These are phyloP conservation scores for Thysanoteuthis rhombus DNA, from an alignment of 2,888 invertebrate species.

Conservation along the genomic window DNA sequence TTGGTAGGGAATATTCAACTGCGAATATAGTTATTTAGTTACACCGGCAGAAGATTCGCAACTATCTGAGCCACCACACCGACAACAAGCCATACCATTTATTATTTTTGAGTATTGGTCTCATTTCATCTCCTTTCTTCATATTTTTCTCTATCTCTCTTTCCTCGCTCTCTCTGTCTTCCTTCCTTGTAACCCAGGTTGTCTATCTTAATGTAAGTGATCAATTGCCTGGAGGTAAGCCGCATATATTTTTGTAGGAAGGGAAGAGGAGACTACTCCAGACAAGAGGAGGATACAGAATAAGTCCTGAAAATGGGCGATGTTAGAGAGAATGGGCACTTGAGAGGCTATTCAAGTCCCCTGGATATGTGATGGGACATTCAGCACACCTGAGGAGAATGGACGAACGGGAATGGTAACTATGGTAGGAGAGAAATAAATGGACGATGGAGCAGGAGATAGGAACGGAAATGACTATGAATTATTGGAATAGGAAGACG, in stretches of 20 bases:
- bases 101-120: too few relatives aligned
- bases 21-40: too few relatives aligned
- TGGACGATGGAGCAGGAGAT: background rate
- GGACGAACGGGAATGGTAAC: background rate
- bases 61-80: too few relatives aligned
- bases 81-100: too few relatives aligned
- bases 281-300: background rate
- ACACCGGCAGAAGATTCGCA: too few relatives aligned
- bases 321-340: background rate
- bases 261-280: background rate
- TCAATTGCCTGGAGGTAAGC: background rate
- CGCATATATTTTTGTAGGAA: background rate
- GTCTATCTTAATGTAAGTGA: background rate
- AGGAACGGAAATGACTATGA: background rate
- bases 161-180: too few relatives aligned
- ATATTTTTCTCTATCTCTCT: too few relatives aligned
- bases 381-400: background rate
- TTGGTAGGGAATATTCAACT: too few relatives aligned
- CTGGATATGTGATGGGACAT: background rate
- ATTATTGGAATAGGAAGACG: background rate
- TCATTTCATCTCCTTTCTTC: too few relatives aligned
- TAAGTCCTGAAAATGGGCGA: background rate
- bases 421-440: background rate
- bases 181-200: background rate
- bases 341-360: background rate